Evolutionary conservation across 2,113 vertebrate species (phyloP).

Genomic region (Dipodomys stephensi): DNA sequence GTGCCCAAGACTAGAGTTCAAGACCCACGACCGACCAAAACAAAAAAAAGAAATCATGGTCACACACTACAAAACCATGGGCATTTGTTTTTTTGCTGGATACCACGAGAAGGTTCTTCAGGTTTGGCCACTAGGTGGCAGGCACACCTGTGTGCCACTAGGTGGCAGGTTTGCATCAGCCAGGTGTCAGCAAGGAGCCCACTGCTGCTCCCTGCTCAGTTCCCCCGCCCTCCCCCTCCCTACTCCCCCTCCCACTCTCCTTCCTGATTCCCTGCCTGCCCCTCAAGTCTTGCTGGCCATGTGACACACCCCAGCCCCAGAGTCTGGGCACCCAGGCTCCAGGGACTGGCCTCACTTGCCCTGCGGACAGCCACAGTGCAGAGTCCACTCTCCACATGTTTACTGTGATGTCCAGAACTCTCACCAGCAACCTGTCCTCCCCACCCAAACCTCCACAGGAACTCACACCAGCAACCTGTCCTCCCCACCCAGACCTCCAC

Average conservation of each 20-base stretch:
- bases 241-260: background rate
- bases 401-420: background rate
- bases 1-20: no score
- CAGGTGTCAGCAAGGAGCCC: no score
- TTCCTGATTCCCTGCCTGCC: background rate
- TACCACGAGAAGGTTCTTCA: background rate
- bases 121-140: background rate
- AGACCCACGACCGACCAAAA: background rate
- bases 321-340: background rate
- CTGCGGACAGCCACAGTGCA: no score
- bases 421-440: background rate
- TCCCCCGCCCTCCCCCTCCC: background rate
- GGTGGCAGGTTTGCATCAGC: background rate
- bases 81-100: background rate
- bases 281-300: background rate
- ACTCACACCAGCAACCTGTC: background rate
- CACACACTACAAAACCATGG: rapidly evolving
- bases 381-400: no score
- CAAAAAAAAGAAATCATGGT: background rate
- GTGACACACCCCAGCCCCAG: no score
- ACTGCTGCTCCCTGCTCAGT: background rate
- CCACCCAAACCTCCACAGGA: no score
- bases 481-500: no score
- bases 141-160: background rate
- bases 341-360: background rate